These are phyloP conservation scores for Cirrhinus molitorella DNA, from an alignment of 2,797 vertebrate genomes.

Conservation along the genomic window DNA sequence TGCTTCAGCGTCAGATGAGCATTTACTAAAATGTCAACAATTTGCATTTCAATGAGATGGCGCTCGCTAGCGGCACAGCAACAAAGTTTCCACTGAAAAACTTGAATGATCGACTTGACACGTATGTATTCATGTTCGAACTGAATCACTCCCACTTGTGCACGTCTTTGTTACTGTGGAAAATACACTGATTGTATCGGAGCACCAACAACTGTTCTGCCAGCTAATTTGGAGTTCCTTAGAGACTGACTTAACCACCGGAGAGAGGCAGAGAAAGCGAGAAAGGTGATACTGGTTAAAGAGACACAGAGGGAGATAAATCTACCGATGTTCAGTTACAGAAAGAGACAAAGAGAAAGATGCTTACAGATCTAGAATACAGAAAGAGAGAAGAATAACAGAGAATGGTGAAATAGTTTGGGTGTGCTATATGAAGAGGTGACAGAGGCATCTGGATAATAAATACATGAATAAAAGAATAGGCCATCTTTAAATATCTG, in stretches of 20 bases:
- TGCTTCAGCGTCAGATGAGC: background rate
- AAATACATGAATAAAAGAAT: constrained; percentile 41
- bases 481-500: constrained; percentile 43
- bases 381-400: background rate
- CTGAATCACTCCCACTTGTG: constrained; percentile 22
- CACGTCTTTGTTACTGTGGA: constrained; percentile 53
- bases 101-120: constrained; percentile 32
- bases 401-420: background rate
- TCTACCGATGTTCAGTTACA: constrained; percentile 11
- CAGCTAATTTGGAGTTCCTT: constrained; percentile 29
- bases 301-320: constrained; percentile 30
- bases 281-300: constrained; percentile 37
- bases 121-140: constrained; percentile 8
- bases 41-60: constrained; percentile 30
- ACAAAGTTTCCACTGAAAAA: constrained; percentile 12
- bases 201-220: constrained; percentile 35
- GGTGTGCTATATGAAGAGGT: background rate
- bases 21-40: constrained; percentile 17
- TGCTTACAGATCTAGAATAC: background rate
- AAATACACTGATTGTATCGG: constrained; percentile 29
- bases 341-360: background rate
- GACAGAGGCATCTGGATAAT: constrained; percentile 5
- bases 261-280: constrained; percentile 34
- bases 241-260: constrained; percentile 25
- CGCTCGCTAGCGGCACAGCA: background rate